These are phyloP conservation scores for Carollia perspicillata DNA, from an alignment of 2,113 vertebrate genomes.

Conservation along the genomic window DNA sequence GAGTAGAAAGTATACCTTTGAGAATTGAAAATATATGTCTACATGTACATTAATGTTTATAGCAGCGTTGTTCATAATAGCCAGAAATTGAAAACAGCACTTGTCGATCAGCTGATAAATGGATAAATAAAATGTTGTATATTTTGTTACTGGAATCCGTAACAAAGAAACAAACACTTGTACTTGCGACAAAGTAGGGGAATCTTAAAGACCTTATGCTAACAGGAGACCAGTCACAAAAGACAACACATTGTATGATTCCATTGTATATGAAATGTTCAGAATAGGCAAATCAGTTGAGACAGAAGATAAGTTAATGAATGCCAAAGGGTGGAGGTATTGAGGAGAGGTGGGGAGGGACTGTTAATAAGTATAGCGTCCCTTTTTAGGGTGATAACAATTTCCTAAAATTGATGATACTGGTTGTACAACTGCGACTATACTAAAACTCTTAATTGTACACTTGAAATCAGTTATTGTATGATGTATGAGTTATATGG, in stretches of 20 bases:
- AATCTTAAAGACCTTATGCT: neutral
- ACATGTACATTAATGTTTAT: neutral
- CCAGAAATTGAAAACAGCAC: neutral
- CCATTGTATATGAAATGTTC: neutral
- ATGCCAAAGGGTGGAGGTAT: neutral
- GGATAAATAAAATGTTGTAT: neutral
- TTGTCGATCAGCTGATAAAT: neutral
- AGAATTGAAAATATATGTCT: neutral
- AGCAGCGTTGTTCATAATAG: neutral
- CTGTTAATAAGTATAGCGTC: neutral
- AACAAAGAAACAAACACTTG: neutral
- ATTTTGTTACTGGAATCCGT: neutral
- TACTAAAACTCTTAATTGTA: neutral
- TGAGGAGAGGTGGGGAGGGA: neutral
- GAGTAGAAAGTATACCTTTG: neutral
- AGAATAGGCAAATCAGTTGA: neutral
- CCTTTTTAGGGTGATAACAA: conserved; percentile 37
- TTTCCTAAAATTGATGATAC: conserved; percentile 16
- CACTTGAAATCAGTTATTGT: neutral
- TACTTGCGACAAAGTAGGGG: neutral
- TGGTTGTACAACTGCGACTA: neutral
- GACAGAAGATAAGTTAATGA: neutral
- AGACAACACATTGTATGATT: neutral
- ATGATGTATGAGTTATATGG: neutral
- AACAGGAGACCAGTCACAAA: neutral